Percentiles rank a stretch among this genome's conserved stretches.
phyloP scores from a whole-genome alignment of 2,797 vertebrate genomes.

The Linurgus olivaceus region DNA sequence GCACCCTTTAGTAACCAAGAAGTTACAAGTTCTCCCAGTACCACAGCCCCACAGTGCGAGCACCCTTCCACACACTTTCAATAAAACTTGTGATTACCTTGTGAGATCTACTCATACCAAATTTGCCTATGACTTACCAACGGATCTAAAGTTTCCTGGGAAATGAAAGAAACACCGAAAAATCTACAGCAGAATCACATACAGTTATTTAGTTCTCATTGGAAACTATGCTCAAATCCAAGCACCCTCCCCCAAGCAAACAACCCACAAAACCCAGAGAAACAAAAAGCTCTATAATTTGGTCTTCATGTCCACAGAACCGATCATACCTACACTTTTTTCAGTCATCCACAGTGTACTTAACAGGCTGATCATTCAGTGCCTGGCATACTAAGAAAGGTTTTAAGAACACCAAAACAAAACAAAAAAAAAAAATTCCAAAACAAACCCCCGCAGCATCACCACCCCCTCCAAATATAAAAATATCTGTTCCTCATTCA shows the following conservation, averaged over 20 bases:
- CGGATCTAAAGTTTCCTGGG: not conserved
- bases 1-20: not conserved
- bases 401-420: not conserved
- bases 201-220: not conserved
- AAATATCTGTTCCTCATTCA: not conserved
- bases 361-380: not conserved
- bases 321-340: not conserved
- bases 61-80: not conserved
- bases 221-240: not conserved
- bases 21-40: not conserved
- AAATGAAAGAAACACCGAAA: not conserved
- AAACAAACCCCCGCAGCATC: not conserved
- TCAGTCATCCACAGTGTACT: not conserved
- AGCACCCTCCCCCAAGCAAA: accelerated
- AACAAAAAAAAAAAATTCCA: not conserved
- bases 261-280: not conserved
- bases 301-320: not conserved
- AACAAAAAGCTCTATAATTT: not conserved
- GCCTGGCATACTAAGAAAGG: not conserved
- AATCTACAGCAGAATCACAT: not conserved
- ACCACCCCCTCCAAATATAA: not conserved
- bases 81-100: not conserved
- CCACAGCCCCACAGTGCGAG: accelerated
- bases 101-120: not conserved
- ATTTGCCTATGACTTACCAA: not conserved